Conservation (phyloP, 2,113 vertebrate species). For the Rhabdornis inornatus region DNA sequence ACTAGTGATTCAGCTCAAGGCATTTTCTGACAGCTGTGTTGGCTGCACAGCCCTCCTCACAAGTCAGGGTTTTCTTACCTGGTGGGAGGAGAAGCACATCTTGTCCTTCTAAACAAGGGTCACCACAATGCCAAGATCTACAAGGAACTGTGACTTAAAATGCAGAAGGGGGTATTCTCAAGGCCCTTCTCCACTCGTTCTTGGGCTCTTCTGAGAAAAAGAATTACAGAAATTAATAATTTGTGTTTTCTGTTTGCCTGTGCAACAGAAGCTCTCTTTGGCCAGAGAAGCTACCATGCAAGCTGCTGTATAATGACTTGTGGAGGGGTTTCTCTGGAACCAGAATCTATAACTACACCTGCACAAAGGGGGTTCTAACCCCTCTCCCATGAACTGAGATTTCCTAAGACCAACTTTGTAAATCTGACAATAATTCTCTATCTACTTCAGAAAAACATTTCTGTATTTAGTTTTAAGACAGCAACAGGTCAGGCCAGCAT, state of each 20-base stretch:
- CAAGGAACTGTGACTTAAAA: neutral
- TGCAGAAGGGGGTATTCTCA: neutral
- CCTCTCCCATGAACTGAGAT: neutral
- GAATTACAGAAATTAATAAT: neutral
- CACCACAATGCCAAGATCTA: neutral
- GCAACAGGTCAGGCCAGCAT: neutral
- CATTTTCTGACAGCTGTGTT: neutral
- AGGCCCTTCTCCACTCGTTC: neutral
- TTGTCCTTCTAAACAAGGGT: neutral
- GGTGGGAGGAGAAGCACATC: neutral
- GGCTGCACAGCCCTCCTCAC: neutral
- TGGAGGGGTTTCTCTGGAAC: neutral
- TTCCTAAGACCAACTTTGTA: neutral
- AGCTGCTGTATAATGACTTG: neutral
- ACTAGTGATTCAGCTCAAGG: neutral
- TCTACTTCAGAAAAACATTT: neutral
- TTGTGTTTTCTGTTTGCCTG: neutral
- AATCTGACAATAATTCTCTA: neutral
- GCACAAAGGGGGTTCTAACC: neutral
- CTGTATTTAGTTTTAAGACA: neutral
- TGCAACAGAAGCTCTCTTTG: neutral
- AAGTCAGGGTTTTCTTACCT: neutral
- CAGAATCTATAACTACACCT: neutral
- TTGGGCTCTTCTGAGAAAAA: neutral
- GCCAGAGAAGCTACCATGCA: neutral